These are phyloP conservation scores for Lepetodrilus schrolli DNA, from an alignment of 2,888 invertebrate species.

Conservation along the genomic window DNA sequence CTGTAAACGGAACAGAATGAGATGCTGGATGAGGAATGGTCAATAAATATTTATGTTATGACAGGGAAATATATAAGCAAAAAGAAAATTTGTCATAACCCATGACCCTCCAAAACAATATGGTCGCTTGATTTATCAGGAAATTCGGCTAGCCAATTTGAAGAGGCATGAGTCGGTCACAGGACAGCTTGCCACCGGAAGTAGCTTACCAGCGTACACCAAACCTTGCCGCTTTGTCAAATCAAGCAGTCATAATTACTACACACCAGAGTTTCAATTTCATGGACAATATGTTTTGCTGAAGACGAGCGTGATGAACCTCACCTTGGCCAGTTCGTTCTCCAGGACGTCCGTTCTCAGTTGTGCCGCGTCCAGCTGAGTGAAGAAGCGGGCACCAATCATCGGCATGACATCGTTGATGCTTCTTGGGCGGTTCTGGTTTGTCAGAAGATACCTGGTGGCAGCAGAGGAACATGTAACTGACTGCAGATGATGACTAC, in stretches of 20 bases:
- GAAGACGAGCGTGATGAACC: too few species aligned
- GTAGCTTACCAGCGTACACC: too few species aligned
- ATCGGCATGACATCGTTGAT: slow-evolving; percentile 99
- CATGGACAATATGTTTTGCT: too few species aligned
- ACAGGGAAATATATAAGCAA: neutral
- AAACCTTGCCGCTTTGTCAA: too few species aligned
- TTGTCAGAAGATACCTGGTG: slow-evolving; percentile 67
- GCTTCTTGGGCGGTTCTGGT: slow-evolving; percentile 76
- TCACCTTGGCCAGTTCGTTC: slow-evolving; percentile 86
- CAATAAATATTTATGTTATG: neutral
- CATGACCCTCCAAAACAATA: neutral
- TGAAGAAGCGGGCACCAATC: slow-evolving; percentile 97
- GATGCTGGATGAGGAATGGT: too few species aligned
- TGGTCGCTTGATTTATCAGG: too few species aligned
- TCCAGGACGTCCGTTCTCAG: slow-evolving; percentile 91
- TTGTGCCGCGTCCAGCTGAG: slow-evolving; percentile 92
- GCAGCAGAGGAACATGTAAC: neutral
- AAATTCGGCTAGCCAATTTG: too few species aligned
- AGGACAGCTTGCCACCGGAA: too few species aligned
- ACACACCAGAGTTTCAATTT: too few species aligned
- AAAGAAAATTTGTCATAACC: neutral
- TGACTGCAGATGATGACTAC: too few species aligned
- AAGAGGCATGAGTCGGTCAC: too few species aligned
- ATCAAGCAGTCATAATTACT: too few species aligned
- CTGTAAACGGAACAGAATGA: slow-evolving; percentile 56